A percentile compares a stretch with the other conserved stretches of the same genome.
Conservation (phyloP, 1,140 invertebrate genomes). For the Cephus cinctus region DNA sequence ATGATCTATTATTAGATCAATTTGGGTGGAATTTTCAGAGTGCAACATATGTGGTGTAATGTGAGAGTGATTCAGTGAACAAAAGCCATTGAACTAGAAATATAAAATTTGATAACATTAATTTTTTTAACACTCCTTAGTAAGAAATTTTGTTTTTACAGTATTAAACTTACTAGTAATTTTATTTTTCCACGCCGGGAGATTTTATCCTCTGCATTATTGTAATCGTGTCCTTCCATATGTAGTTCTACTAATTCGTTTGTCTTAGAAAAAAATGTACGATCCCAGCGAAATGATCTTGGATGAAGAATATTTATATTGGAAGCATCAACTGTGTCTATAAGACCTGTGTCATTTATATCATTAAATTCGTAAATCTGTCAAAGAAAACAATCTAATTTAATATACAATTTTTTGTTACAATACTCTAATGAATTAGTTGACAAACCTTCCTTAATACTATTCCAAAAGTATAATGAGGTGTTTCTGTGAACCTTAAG, state of each 20-base stretch:
- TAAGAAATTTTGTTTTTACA: constrained; percentile 6
- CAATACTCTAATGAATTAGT: constrained; percentile 3
- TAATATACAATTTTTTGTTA: constrained; percentile 5
- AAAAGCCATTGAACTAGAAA: constrained; percentile 57
- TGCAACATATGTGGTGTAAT: constrained; percentile 64
- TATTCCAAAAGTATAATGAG: constrained; percentile 58
- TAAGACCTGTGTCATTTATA: constrained; percentile 51
- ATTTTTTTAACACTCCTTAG: neutral
- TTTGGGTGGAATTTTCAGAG: constrained; percentile 62
- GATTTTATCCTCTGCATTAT: constrained; percentile 30
- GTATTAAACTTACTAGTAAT: constrained; percentile 37
- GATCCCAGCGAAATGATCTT: constrained; percentile 46
- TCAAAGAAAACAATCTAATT: constrained; percentile 21
- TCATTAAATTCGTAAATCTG: constrained; percentile 63
- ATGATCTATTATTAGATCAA: constrained; percentile 63
- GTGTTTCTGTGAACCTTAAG: constrained; percentile 50
- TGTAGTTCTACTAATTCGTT: constrained; percentile 45
- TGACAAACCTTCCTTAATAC: constrained; percentile 57
- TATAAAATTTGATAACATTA: constrained; percentile 3
- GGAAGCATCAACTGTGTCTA: constrained; percentile 33
- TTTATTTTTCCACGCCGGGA: constrained; percentile 42
- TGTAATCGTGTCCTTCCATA: constrained; percentile 45
- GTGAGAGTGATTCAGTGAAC: constrained; percentile 54
- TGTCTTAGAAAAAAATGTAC: constrained; percentile 38
- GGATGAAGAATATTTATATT: constrained; percentile 38